Percentiles rank a stretch among this genome's conserved stretches.
Conservation (phyloP, 2,797 vertebrate species). For the Rhinophrynus dorsalis region DNA sequence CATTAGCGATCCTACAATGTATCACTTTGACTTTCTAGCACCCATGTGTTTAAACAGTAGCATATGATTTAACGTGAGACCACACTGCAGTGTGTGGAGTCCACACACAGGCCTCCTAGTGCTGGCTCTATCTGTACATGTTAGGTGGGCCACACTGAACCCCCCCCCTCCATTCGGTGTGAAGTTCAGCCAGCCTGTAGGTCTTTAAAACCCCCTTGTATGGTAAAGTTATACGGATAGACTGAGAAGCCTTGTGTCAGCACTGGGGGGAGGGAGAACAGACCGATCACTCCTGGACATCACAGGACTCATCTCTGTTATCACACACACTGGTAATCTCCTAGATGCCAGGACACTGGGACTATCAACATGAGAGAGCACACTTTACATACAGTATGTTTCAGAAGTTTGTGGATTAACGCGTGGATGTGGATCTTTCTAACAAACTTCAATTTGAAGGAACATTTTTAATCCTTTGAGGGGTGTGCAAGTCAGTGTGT, state of each 20-base stretch:
- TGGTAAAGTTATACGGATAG: conserved; percentile 37
- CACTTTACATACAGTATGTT: not conserved
- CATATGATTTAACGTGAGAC: too few species aligned
- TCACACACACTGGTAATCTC: not conserved
- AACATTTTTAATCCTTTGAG: too few species aligned
- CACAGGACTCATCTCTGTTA: not conserved
- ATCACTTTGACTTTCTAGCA: too few species aligned
- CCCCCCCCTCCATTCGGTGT: not conserved
- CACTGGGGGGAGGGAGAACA: not conserved
- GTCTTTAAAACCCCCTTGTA: conserved; percentile 24
- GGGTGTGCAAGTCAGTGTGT: too few species aligned
- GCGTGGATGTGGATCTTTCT: too few species aligned
- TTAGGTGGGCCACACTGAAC: not conserved
- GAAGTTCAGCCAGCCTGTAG: not conserved
- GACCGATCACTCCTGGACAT: not conserved
- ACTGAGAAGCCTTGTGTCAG: conserved; percentile 1
- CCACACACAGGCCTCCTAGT: too few species aligned
- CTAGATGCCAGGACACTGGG: not conserved
- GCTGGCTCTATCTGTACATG: too few species aligned
- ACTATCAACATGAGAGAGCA: not conserved
- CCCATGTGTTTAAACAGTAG: too few species aligned
- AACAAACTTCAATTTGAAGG: too few species aligned
- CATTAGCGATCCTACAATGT: too few species aligned
- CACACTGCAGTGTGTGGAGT: too few species aligned
- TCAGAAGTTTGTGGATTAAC: too few species aligned